These are phyloP conservation scores for Tribolium madens DNA, from an alignment of 1,140 invertebrate species.

Conservation along the genomic window DNA sequence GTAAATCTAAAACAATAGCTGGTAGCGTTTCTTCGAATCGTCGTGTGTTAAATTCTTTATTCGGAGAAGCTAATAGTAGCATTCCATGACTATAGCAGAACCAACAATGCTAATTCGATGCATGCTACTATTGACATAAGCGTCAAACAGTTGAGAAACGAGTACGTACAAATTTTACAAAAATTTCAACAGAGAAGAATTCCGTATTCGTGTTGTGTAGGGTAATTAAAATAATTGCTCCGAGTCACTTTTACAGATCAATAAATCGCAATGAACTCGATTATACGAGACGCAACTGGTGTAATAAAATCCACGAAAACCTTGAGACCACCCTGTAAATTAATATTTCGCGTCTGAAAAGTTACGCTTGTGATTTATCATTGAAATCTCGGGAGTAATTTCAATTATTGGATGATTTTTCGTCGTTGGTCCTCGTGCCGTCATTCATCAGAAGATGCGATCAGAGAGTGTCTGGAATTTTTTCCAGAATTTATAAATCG, in stretches of 20 bases:
- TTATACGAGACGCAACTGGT: background rate
- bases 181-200: background rate
- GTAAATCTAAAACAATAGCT: conserved; percentile 31
- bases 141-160: too few relatives aligned
- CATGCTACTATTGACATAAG: conserved; percentile 17
- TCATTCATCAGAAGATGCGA: conserved; percentile 23
- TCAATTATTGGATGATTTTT: background rate
- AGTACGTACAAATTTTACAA: background rate
- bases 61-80: conserved; percentile 33
- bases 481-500: conserved; percentile 30
- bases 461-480: conserved; percentile 5
- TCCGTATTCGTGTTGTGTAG: background rate
- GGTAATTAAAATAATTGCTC: conserved; percentile 1
- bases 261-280: conserved; percentile 1
- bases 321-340: background rate
- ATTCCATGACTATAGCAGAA: conserved; percentile 13
- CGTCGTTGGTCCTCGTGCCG: background rate
- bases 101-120: conserved; percentile 32
- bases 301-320: conserved; percentile 1
- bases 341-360: background rate
- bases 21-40: conserved; percentile 32
- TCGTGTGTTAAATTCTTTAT: conserved; percentile 36
- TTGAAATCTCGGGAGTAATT: background rate
- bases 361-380: background rate
- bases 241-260: background rate